These are phyloP conservation scores for Lycaena phlaeas DNA, from an alignment of 2,888 invertebrate species.

Conservation along the genomic window DNA sequence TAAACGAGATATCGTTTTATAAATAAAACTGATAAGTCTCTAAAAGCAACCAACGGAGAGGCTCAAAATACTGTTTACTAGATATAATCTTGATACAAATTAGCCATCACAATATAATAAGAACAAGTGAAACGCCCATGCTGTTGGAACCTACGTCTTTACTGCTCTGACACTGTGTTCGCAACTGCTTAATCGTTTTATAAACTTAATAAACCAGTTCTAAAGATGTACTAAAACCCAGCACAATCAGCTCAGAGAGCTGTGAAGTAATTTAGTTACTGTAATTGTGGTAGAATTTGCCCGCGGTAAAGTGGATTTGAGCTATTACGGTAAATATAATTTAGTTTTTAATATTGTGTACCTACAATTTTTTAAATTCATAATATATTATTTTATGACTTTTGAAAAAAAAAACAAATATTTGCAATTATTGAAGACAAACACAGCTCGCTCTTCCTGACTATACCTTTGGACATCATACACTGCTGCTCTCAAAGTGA, in stretches of 20 bases:
- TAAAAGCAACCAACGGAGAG: too few relatives aligned
- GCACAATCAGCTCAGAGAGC: neutral
- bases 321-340: slow-evolving; percentile 5
- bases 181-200: slow-evolving; percentile 10
- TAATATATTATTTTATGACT: too few relatives aligned
- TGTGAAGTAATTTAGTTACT: slow-evolving; percentile 8
- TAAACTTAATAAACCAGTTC: slow-evolving; percentile 7
- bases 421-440: too few relatives aligned
- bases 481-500: too few relatives aligned
- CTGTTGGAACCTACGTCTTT: slow-evolving; percentile 7
- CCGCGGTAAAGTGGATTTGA: slow-evolving; percentile 4
- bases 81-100: slow-evolving; percentile 8
- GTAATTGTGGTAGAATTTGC: slow-evolving; percentile 7
- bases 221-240: slow-evolving; percentile 5
- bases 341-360: too few relatives aligned
- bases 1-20: too few relatives aligned
- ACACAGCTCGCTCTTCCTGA: too few relatives aligned
- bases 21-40: too few relatives aligned
- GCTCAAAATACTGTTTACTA: too few relatives aligned
- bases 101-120: slow-evolving; percentile 9
- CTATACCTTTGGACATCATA: too few relatives aligned
- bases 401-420: too few relatives aligned
- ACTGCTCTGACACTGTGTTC: slow-evolving; percentile 6
- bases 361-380: too few relatives aligned
- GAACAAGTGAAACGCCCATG: slow-evolving; percentile 7